Percentiles rank a stretch among this genome's conserved stretches.
phyloP scores from a whole-genome alignment of 2,888 invertebrate species.

The Apomyelois bistriatella region DNA sequence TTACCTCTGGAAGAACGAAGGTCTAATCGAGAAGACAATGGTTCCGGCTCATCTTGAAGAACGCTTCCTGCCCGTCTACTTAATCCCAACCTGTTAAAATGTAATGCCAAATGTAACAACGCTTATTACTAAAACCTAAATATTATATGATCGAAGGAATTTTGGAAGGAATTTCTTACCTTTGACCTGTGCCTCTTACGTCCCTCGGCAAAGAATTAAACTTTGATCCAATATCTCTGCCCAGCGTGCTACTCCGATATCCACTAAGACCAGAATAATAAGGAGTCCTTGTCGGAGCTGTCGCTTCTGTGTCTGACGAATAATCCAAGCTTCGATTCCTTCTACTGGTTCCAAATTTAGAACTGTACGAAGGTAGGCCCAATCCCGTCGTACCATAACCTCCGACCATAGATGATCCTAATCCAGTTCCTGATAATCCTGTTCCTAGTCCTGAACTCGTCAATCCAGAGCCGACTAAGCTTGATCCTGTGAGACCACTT shows the following conservation, averaged over 20 bases:
- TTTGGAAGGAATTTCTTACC: slow-evolving; percentile 51
- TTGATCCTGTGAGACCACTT: slow-evolving; percentile 70
- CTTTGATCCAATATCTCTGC: slow-evolving; percentile 82
- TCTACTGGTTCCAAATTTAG: slow-evolving; percentile 82
- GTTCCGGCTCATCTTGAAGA: slow-evolving; percentile 71
- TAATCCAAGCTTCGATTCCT: slow-evolving; percentile 92
- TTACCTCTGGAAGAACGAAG: slow-evolving; percentile 75
- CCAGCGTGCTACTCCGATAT: slow-evolving; percentile 72
- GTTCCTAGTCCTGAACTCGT: slow-evolving; percentile 62
- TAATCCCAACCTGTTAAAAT: slow-evolving; percentile 52
- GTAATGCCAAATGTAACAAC: background rate
- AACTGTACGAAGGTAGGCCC: slow-evolving; percentile 65
- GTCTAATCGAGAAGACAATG: slow-evolving; percentile 69
- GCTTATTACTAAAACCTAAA: background rate
- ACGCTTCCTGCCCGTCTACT: slow-evolving; percentile 68
- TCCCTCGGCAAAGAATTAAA: slow-evolving; percentile 87
- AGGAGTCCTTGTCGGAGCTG: slow-evolving; percentile 86
- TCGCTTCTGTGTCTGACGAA: slow-evolving; percentile 97
- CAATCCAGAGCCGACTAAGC: slow-evolving; percentile 60
- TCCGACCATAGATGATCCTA: slow-evolving; percentile 58
- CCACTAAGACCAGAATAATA: slow-evolving; percentile 84
- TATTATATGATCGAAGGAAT: background rate
- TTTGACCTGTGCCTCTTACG: slow-evolving; percentile 79
- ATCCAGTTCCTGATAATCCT: slow-evolving; percentile 57
- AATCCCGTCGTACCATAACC: slow-evolving; percentile 67